Base-by-base conservation (phyloP, 2,797 vertebrate species). In the Australoheros facetus region DNA sequence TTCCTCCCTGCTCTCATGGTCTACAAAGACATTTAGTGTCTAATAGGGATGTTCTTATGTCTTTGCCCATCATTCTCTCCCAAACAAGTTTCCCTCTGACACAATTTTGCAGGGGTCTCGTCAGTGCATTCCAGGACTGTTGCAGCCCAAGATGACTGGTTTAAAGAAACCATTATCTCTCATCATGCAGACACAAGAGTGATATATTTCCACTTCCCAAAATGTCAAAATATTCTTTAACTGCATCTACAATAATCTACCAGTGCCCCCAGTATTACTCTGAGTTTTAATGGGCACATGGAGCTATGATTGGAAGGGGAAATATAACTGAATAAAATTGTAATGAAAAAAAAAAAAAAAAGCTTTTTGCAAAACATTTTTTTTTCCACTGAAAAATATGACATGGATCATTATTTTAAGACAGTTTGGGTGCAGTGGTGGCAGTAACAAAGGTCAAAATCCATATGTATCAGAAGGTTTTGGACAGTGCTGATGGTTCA, bases 201-300 rank as follows among this genome's bases (percentile, higher is more conserved):
- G 26, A 26, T 26, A 3, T 26, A 26, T 26, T 26, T 26, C 26
- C 26, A 26, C 26, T 26, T 78, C 3, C 19, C 21, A 57, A 48
- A 57, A 54, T 70, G 14, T 79, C 51, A 57, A 23, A 69, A n/a
- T 70, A 16, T 30, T 42, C 4, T 62, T 58, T 56, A 75, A 60
- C 19, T 32, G 9, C 23, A 9, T 32, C 4, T 55, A 2, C 48
- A 37, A 59, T 58, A 16, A 54, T 21, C 1, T 23, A 21, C 14
- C 5, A 48, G 45, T 7, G 17, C 8, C 28, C 11, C 28, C 9
- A 14, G 23, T 23, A 53, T 37, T 12, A 17, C 54, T 34, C 71
- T 56, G 28, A 54, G 30, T 12, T 39, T 37, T 55, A 17, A 62
- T 21, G 10, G 17, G 9, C n/a, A n/a, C 56, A 13, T 12, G 30